Evolutionary conservation across 2,113 vertebrate genomes (phyloP).

Genomic region (Prochilodus magdalenae): DNA sequence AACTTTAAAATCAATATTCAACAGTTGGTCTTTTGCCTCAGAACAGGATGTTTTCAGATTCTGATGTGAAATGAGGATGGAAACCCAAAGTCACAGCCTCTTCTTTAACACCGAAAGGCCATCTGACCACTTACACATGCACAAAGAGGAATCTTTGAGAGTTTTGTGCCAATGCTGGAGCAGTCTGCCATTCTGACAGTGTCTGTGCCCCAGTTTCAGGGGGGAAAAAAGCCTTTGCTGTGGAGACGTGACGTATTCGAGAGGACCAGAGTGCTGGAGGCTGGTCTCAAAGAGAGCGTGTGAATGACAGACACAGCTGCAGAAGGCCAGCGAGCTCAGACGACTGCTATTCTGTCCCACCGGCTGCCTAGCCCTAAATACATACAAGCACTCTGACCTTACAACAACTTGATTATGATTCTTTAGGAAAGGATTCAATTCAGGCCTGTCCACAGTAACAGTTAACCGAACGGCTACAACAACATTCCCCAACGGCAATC

Average conservation of each 20-base stretch:
- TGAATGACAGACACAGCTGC: slow-evolving; percentile 44
- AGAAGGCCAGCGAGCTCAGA: slow-evolving; percentile 2
- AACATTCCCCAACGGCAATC: too few species aligned
- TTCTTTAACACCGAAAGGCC: not conserved
- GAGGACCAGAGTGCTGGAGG: slow-evolving; percentile 11
- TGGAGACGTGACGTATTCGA: slow-evolving; percentile 24
- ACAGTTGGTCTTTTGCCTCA: not conserved
- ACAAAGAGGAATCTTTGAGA: not conserved
- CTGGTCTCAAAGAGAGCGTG: not conserved
- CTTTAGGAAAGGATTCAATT: too few species aligned
- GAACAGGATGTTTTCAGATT: not conserved
- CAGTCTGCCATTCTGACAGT: slow-evolving; percentile 1
- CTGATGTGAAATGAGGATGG: not conserved
- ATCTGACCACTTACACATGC: not conserved
- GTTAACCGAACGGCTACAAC: too few species aligned
- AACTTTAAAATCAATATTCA: not conserved
- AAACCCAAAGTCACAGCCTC: not conserved
- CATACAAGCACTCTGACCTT: slow-evolving; percentile 42
- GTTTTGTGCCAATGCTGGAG: not conserved
- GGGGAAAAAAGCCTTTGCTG: not conserved
- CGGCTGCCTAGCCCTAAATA: slow-evolving; percentile 48
- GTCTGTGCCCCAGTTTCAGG: slow-evolving; percentile 23
- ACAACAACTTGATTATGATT: too few species aligned
- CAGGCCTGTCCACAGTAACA: too few species aligned
- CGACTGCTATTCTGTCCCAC: slow-evolving; percentile 43